Conservation (phyloP, 2,797 vertebrate genomes). For the Diceros bicornis region DNA sequence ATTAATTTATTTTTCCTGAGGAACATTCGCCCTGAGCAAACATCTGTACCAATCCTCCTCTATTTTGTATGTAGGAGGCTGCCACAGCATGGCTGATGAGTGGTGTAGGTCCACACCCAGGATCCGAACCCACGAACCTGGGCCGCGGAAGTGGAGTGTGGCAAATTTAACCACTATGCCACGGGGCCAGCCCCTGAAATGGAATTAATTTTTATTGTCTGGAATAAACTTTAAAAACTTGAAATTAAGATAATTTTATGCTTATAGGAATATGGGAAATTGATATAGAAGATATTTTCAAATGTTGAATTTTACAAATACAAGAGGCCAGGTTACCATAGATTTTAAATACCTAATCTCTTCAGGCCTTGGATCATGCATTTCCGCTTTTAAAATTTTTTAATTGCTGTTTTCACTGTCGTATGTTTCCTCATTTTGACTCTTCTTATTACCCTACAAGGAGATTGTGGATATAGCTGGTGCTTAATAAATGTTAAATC, state of each 20-base stretch:
- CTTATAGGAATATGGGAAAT: neutral
- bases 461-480: neutral
- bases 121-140: no score
- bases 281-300: neutral
- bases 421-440: neutral
- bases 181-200: neutral
- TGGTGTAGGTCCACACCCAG: no score
- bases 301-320: neutral
- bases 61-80: no score
- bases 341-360: neutral
- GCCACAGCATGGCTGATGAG: no score
- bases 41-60: no score
- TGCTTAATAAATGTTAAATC: neutral
- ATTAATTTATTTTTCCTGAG: neutral
- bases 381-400: neutral
- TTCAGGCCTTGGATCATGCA: neutral
- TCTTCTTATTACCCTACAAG: neutral
- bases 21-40: no score
- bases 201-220: conserved; percentile 10
- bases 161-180: no score
- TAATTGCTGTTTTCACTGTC: neutral
- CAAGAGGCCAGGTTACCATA: neutral
- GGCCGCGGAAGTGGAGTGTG: no score
- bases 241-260: conserved; percentile 26
- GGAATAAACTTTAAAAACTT: neutral